Percentiles rank a stretch among this genome's conserved stretches.
Conservation (phyloP, 2,113 vertebrate species). For the Sialia sialis region DNA sequence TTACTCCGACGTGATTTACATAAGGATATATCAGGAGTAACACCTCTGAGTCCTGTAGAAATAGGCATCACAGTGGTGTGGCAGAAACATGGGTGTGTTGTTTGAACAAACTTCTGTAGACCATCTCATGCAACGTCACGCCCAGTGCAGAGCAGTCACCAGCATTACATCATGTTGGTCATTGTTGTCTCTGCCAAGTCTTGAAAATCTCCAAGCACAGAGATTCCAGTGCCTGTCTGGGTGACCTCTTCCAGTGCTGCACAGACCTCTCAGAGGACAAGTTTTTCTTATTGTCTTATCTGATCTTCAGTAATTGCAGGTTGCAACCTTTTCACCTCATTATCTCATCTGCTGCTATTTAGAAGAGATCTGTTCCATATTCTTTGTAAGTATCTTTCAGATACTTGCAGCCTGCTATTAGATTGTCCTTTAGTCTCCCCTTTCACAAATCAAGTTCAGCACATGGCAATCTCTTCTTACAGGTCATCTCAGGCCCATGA, state of each 20-base stretch:
- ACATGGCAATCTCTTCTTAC: neutral
- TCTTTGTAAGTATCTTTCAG: neutral
- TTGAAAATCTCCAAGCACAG: neutral
- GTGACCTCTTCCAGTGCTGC: neutral
- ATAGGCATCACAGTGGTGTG: neutral
- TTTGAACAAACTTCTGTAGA: neutral
- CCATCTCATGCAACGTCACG: neutral
- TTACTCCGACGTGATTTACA: neutral
- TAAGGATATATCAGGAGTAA: neutral
- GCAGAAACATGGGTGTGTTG: neutral
- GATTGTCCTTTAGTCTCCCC: neutral
- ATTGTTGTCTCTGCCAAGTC: neutral
- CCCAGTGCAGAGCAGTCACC: neutral
- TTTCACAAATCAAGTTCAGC: neutral
- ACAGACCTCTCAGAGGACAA: neutral
- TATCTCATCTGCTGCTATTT: neutral
- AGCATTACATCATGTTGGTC: neutral
- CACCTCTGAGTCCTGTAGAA: neutral
- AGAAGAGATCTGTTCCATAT: neutral
- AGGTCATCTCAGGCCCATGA: neutral
- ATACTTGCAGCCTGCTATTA: neutral
- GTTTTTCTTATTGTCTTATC: neutral
- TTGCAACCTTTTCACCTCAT: neutral
- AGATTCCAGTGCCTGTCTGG: neutral
- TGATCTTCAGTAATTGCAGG: neutral